Percentiles rank a stretch among this genome's conserved stretches.
Conservation (phyloP, 2,888 invertebrate species). For the Clitarchus hookeri region DNA sequence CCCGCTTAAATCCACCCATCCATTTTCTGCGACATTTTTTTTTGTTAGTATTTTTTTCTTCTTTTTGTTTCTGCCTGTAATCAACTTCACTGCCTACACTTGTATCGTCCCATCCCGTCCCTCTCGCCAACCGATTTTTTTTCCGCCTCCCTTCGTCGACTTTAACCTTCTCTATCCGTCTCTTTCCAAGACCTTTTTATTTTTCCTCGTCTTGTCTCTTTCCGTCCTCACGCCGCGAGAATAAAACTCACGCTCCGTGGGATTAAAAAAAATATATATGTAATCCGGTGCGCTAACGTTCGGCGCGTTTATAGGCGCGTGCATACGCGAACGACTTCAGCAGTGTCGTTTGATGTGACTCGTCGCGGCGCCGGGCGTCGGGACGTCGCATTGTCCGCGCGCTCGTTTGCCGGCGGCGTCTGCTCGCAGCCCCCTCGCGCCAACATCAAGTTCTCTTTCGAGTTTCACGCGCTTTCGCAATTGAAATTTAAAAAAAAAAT, state of each 20-base stretch:
- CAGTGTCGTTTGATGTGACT: neutral
- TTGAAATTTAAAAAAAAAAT: neutral
- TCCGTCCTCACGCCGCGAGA: neutral
- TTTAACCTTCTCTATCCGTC: neutral
- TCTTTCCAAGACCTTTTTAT: too few species aligned
- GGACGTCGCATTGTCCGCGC: neutral
- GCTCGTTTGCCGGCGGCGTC: neutral
- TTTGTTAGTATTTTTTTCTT: neutral
- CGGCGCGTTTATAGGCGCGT: neutral
- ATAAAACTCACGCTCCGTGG: neutral
- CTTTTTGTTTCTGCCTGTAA: conserved; percentile 21
- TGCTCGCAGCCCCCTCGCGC: neutral
- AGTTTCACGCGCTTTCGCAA: too few species aligned
- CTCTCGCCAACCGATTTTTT: neutral
- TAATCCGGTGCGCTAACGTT: neutral
- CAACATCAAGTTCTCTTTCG: too few species aligned
- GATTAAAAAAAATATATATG: neutral
- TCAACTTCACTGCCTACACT: conserved; percentile 22
- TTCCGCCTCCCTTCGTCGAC: neutral
- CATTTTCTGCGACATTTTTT: conserved; percentile 15
- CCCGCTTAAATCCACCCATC: neutral
- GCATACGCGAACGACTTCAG: neutral
- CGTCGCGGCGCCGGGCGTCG: neutral
- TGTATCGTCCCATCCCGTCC: neutral
- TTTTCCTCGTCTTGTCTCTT: too few species aligned